Percentiles rank a stretch among this genome's conserved stretches.
phyloP scores from a whole-genome alignment of 2,113 vertebrate genomes.

The Lophius piscatorius region DNA sequence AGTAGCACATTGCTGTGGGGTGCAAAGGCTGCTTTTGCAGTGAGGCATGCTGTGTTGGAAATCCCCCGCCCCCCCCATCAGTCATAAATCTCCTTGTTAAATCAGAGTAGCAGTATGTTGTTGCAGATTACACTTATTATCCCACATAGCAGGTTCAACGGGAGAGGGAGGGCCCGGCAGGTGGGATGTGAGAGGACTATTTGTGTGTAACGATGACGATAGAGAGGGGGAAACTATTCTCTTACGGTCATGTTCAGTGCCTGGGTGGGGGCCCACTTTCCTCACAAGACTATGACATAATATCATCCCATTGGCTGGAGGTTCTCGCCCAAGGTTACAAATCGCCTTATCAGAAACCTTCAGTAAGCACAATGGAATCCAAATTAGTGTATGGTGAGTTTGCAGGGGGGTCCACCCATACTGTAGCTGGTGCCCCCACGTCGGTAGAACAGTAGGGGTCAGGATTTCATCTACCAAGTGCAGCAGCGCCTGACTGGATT shows the following conservation, averaged over 20 bases:
- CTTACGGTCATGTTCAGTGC: conserved; percentile 11
- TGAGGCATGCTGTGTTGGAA: conserved; percentile 53
- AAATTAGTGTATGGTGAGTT: not conserved
- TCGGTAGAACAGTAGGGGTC: conserved; percentile 76
- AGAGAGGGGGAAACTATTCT: conserved; percentile 20
- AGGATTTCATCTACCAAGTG: conserved; percentile 69
- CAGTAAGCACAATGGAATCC: not conserved
- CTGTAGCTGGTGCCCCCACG: conserved; percentile 8
- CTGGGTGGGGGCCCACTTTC: conserved; percentile 9
- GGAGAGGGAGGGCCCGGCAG: conserved; percentile 29
- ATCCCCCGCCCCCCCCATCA: conserved; percentile 16
- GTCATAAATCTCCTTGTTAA: conserved; percentile 34
- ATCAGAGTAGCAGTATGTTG: conserved; percentile 47
- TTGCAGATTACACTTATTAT: conserved; percentile 60
- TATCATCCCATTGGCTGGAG: conserved; percentile 4
- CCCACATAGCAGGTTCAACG: conserved; percentile 49
- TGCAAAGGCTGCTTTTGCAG: conserved; percentile 20
- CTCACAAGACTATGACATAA: conserved; percentile 13
- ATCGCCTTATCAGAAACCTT: no score
- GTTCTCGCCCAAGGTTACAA: not conserved
- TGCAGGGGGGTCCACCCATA: no score
- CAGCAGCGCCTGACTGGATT: conserved; percentile 10
- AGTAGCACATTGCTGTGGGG: conserved; percentile 63
- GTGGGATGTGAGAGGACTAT: conserved; percentile 31
- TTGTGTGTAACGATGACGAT: conserved; percentile 45